These are phyloP conservation scores for Onychomys arenicola DNA, from an alignment of 2,797 vertebrate species.

Conservation along the genomic window DNA sequence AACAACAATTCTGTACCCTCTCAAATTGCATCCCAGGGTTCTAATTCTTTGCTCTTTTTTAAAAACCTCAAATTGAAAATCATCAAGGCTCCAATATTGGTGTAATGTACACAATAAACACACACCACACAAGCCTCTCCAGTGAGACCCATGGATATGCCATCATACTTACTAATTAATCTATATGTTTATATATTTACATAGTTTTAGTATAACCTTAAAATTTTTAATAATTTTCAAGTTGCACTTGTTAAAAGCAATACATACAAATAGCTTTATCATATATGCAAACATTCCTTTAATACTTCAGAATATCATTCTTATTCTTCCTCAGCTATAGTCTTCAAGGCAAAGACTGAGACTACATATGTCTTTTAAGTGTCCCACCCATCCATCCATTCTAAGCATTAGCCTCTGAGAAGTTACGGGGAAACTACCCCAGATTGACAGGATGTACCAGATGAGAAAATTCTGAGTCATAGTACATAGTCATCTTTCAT, in stretches of 20 bases:
- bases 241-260: constrained; percentile 3
- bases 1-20: not conserved
- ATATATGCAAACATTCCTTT: not conserved
- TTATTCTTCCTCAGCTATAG: not conserved
- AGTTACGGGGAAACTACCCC: not conserved
- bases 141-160: not conserved
- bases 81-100: not conserved
- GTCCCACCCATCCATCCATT: no score
- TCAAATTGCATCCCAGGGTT: not conserved
- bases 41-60: not conserved
- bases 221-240: not conserved
- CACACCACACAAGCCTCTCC: not conserved
- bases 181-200: not conserved
- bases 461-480: not conserved
- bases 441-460: not conserved
- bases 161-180: not conserved
- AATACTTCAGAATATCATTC: not conserved
- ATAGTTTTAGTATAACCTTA: not conserved
- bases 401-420: not conserved
- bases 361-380: not conserved
- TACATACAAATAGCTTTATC: not conserved
- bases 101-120: not conserved
- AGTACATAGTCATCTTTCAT: not conserved
- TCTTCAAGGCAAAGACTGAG: not conserved
- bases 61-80: not conserved